Conservation (phyloP, 2,888 invertebrate species). For the Pogonocherus hispidulus region DNA sequence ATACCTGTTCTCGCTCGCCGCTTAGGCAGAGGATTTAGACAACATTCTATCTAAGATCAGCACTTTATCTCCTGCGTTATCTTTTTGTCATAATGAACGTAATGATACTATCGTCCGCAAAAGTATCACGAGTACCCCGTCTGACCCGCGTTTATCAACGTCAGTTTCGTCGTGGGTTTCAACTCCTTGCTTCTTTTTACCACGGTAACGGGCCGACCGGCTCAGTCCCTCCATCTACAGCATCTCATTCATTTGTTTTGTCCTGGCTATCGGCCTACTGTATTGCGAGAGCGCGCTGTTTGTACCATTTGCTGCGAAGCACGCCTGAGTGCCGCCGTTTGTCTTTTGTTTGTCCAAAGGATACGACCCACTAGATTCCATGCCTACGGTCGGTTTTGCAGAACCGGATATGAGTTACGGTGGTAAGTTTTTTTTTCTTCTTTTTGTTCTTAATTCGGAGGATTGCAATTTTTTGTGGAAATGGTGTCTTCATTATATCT, state of each 20-base stretch:
- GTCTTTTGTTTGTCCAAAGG: slow-evolving; percentile 17
- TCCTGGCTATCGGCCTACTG: slow-evolving; percentile 17
- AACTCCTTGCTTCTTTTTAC: not conserved
- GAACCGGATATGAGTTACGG: slow-evolving; percentile 30
- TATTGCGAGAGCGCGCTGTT: slow-evolving; percentile 6
- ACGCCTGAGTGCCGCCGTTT: slow-evolving; percentile 28
- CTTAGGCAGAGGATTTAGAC: too few relatives aligned
- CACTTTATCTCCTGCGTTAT: not conserved
- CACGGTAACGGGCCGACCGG: slow-evolving; percentile 16
- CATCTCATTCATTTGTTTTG: slow-evolving; percentile 34
- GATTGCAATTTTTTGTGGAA: slow-evolving; percentile 17
- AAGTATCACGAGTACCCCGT: not conserved
- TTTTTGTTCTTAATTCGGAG: slow-evolving; percentile 18
- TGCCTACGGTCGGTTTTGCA: slow-evolving; percentile 26
- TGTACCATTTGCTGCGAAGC: slow-evolving; percentile 24
- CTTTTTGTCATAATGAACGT: not conserved
- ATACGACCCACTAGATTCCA: slow-evolving; percentile 8
- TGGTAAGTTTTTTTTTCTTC: slow-evolving; percentile 23
- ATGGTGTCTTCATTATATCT: not conserved
- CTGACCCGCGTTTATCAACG: slow-evolving; percentile 12
- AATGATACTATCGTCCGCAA: not conserved
- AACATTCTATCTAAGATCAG: too few relatives aligned
- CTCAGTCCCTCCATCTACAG: slow-evolving; percentile 28
- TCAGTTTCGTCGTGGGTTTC: slow-evolving; percentile 7
- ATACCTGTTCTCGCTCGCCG: too few relatives aligned